Conservation (phyloP, 2,797 vertebrate species). For the Falco columbarius region DNA sequence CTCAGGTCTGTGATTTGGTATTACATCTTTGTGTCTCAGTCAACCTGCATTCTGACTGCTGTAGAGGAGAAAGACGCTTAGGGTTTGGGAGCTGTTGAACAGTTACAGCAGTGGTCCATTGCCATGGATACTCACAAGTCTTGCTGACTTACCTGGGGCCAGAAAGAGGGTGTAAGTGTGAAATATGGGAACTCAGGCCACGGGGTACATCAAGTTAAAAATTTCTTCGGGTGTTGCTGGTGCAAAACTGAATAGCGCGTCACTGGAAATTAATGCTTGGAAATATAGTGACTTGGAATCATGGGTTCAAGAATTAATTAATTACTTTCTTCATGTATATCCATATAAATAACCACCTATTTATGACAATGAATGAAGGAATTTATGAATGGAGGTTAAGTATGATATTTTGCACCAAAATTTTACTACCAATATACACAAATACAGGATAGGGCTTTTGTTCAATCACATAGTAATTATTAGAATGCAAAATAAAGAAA, state of each 20-base stretch:
- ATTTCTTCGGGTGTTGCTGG: background rate
- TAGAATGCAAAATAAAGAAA: background rate
- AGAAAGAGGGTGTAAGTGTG: background rate
- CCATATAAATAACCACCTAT: background rate
- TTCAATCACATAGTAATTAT: background rate
- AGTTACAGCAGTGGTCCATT: background rate
- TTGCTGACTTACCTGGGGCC: background rate
- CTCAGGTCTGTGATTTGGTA: background rate
- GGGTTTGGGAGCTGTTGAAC: background rate
- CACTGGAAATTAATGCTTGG: background rate
- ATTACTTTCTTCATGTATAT: background rate
- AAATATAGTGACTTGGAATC: background rate
- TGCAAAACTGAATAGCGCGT: background rate
- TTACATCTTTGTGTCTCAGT: background rate
- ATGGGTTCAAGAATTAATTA: background rate
- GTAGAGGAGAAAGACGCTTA: background rate
- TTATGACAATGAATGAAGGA: background rate
- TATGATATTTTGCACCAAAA: background rate
- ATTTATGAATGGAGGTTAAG: background rate
- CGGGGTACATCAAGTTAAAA: rapidly evolving
- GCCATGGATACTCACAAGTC: background rate
- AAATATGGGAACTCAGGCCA: background rate
- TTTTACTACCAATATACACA: background rate
- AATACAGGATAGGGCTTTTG: background rate
- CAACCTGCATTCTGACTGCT: background rate